phyloP scores from a whole-genome alignment of 2,113 vertebrate genomes.

The Calidris pugnax region DNA sequence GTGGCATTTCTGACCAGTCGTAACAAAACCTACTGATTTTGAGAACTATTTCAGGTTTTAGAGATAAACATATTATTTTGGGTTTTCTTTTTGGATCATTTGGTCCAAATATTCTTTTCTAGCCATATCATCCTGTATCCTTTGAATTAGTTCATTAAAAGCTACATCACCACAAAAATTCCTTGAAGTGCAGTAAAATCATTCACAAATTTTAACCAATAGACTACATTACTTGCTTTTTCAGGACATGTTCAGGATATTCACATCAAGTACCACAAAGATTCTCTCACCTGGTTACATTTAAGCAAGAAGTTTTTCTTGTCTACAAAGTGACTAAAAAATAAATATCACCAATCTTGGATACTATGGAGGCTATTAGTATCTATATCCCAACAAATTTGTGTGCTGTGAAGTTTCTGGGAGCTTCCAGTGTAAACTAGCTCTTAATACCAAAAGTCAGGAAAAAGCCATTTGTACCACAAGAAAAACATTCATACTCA shows the following conservation, averaged over 20 bases:
- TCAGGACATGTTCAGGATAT: neutral
- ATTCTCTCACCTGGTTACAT: neutral
- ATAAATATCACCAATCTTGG: neutral
- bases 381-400: neutral
- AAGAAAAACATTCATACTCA: neutral
- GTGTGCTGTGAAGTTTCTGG: neutral
- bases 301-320: neutral
- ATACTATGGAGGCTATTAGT: neutral
- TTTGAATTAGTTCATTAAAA: neutral
- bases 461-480: neutral
- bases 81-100: too few relatives aligned
- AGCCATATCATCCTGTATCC: neutral
- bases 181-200: neutral
- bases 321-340: neutral
- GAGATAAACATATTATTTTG: neutral
- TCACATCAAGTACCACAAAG: neutral
- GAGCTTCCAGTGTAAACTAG: neutral
- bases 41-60: neutral
- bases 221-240: neutral
- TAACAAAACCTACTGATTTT: neutral
- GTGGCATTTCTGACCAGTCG: neutral
- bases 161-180: neutral
- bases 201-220: neutral
- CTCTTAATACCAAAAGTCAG: neutral
- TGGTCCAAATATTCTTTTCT: neutral